Conservation (phyloP, 1,140 invertebrate species). For the Bombus fervidus region DNA sequence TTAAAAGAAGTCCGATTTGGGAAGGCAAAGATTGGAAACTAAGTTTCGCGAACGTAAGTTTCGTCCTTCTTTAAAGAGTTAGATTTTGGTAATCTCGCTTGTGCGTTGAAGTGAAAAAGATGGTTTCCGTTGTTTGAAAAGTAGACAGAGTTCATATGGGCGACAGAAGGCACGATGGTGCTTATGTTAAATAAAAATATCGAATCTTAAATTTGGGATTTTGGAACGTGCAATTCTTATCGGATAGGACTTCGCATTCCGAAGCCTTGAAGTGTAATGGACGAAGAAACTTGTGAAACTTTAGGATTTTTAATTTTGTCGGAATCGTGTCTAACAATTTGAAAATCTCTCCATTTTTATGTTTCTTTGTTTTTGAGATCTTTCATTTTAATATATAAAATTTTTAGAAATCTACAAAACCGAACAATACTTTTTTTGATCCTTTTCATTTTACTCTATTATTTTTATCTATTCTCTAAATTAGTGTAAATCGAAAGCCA, state of each 20-base stretch:
- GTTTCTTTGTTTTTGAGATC: no score
- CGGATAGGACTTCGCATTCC: no score
- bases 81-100: not conserved
- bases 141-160: not conserved
- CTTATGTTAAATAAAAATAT: not conserved
- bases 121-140: not conserved
- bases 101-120: not conserved
- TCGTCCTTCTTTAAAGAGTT: not conserved
- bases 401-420: no score
- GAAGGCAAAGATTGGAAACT: not conserved
- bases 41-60: not conserved
- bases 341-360: no score
- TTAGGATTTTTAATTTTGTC: no score
- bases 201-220: no score
- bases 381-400: no score
- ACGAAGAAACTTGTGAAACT: no score
- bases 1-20: not conserved
- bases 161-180: not conserved
- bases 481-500: not conserved
- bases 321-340: no score
- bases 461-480: not conserved
- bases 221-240: no score
- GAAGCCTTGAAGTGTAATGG: no score
- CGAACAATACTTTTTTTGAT: no score
- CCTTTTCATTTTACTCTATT: not conserved